Evolutionary conservation across 2,888 invertebrate genomes (phyloP).

Genomic region (Lacanobia oleracea): DNA sequence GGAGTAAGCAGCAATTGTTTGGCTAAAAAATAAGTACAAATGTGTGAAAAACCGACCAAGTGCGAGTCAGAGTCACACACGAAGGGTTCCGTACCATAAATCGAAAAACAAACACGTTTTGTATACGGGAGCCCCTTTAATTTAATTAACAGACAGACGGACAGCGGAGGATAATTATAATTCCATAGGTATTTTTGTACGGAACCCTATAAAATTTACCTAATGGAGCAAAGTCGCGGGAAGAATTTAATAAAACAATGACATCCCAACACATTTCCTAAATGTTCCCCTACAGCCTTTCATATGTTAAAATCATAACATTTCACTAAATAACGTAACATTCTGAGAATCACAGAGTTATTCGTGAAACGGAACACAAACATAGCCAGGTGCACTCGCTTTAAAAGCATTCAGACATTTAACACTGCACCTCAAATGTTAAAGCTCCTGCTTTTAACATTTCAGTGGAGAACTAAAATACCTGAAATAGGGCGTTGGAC

Average conservation of each 20-base stretch:
- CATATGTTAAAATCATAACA: slow-evolving; percentile 2
- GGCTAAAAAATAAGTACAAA: neutral
- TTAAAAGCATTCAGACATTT: slow-evolving; percentile 60
- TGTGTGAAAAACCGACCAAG: no score
- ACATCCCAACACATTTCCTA: neutral
- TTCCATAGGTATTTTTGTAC: no score
- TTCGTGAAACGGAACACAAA: slow-evolving; percentile 19
- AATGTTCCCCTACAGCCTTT: neutral
- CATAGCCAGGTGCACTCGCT: slow-evolving; percentile 15
- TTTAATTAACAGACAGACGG: no score
- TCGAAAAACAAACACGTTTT: no score
- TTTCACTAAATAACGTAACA: slow-evolving; percentile 21
- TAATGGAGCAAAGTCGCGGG: no score
- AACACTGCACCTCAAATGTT: slow-evolving; percentile 28
- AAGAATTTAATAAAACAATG: neutral
- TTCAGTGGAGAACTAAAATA: slow-evolving; percentile 9
- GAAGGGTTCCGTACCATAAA: no score
- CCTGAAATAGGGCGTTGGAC: neutral
- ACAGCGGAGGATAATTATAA: no score
- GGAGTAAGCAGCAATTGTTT: neutral
- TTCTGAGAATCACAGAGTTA: slow-evolving; percentile 7
- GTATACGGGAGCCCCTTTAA: no score
- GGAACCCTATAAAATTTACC: no score
- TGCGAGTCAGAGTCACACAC: no score
- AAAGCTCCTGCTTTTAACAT: slow-evolving; percentile 34